These are phyloP conservation scores for Drosophila bocqueti DNA, from an alignment of 1,140 invertebrate genomes.

Conservation along the genomic window DNA sequence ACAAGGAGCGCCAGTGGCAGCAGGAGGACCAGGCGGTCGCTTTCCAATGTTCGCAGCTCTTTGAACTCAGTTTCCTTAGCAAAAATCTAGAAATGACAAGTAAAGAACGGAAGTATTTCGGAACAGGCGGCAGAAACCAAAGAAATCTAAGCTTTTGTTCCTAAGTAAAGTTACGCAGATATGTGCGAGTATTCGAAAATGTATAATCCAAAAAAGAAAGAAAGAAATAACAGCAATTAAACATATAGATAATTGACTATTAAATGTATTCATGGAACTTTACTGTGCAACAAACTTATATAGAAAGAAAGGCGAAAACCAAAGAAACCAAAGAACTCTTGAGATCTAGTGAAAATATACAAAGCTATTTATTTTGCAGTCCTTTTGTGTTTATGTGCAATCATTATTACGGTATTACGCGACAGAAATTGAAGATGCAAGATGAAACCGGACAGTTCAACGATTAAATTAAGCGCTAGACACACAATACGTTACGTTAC, in stretches of 20 bases:
- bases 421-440: conserved; percentile 24
- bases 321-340: conserved; percentile 12
- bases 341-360: conserved; percentile 50
- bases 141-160: conserved; percentile 75
- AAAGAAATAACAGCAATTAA: conserved; percentile 29
- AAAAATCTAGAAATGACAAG: conserved; percentile 43
- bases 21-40: conserved; percentile 48
- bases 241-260: conserved; percentile 31
- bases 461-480: conserved; percentile 81
- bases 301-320: conserved; percentile 10
- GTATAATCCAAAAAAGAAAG: conserved; percentile 70
- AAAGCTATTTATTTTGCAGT: conserved; percentile 28
- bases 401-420: conserved; percentile 18
- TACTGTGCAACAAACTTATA: conserved; percentile 39
- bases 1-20: conserved; percentile 73
- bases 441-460: conserved; percentile 66
- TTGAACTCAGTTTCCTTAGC: conserved; percentile 78
- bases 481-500: conserved; percentile 54
- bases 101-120: conserved; percentile 22
- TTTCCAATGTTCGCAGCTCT: conserved; percentile 73
- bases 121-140: conserved; percentile 34
- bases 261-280: conserved; percentile 46
- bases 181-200: conserved; percentile 64
- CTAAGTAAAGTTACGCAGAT: conserved; percentile 63
- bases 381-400: conserved; percentile 38